Percentiles rank a stretch among this genome's conserved stretches.
Conservation (phyloP, 2,797 vertebrate species). For the Cryptoprocta ferox region DNA sequence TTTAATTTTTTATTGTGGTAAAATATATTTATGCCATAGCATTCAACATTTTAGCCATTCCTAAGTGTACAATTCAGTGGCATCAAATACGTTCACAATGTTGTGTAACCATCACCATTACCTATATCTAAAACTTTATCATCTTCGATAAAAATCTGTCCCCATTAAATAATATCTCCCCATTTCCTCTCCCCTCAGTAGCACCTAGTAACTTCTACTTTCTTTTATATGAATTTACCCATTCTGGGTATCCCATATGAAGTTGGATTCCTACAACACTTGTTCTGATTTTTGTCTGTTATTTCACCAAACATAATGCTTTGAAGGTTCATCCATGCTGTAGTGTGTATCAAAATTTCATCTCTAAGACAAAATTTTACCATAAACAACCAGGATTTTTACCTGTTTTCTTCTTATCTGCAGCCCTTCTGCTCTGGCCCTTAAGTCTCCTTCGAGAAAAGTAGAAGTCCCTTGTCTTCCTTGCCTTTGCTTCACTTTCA, state of each 20-base stretch:
- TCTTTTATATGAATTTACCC: background rate
- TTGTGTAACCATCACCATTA: background rate
- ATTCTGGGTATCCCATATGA: background rate
- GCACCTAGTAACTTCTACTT: background rate
- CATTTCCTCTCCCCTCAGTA: too few species aligned
- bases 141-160: background rate
- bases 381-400: conserved; percentile 37
- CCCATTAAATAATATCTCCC: background rate
- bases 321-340: background rate
- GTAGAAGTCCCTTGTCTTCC: background rate
- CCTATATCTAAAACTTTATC: background rate
- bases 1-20: conserved; percentile 9
- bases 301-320: background rate
- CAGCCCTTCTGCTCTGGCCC: background rate
- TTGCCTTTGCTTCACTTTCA: background rate
- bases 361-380: conserved; percentile 25
- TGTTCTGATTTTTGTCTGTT: background rate
- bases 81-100: background rate
- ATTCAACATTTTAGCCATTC: background rate
- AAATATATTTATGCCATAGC: background rate
- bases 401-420: background rate
- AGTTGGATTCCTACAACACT: background rate
- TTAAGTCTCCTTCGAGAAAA: background rate
- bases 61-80: background rate
- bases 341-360: background rate